Percentiles rank a stretch among this genome's conserved stretches.
Evolutionary conservation across 2,113 vertebrate genomes (phyloP).

Genomic region (Sardina pilchardus): DNA sequence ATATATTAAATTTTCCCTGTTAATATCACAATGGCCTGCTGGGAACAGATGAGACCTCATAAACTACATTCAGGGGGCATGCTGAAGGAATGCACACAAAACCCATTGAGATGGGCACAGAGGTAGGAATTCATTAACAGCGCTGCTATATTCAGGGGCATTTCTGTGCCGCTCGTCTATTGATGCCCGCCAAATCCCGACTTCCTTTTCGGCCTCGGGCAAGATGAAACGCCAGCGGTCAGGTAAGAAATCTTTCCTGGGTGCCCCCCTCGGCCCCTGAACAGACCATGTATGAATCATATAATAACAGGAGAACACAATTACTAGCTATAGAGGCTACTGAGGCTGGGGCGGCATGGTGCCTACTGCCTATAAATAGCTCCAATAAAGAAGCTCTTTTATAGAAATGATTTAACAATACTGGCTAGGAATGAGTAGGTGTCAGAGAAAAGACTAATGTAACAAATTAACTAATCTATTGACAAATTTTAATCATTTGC

Average conservation of each 20-base stretch:
- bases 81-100: background rate
- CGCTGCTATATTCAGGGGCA: background rate
- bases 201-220: background rate
- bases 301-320: background rate
- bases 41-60: constrained; percentile 9
- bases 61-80: background rate
- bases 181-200: background rate
- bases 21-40: constrained; percentile 14
- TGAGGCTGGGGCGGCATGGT: background rate
- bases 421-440: background rate
- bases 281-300: background rate
- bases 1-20: constrained; percentile 6
- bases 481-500: background rate
- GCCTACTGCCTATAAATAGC: background rate
- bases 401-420: background rate
- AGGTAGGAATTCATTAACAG: constrained; percentile 4
- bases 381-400: background rate
- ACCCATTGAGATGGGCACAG: background rate
- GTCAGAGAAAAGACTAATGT: background rate
- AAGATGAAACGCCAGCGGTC: background rate
- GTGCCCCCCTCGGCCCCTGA: background rate
- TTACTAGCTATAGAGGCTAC: background rate
- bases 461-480: background rate
- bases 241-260: constrained; percentile 4
- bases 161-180: background rate